These are phyloP conservation scores for Deroplatys truncata DNA, from an alignment of 2,888 invertebrate genomes.

Conservation along the genomic window DNA sequence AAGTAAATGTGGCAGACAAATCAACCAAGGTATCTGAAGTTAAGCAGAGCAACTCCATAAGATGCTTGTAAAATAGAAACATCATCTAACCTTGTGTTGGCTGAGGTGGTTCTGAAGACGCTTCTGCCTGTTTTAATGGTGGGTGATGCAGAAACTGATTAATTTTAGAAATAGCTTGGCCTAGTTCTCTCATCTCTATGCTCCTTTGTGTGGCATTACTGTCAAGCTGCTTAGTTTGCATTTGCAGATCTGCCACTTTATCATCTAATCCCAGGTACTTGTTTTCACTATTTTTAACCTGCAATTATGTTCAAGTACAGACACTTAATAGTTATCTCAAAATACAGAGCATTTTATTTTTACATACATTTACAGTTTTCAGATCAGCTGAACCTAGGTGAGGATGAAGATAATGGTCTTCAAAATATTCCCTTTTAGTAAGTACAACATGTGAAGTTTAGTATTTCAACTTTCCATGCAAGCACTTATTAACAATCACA, in stretches of 20 bases:
- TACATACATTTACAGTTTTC: no score
- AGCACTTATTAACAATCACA: no score
- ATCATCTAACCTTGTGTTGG: not conserved
- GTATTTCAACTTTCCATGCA: no score
- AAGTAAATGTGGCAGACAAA: no score
- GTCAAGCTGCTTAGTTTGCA: slow-evolving; percentile 3
- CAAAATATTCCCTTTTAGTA: no score
- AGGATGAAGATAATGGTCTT: no score
- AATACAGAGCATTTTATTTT: no score
- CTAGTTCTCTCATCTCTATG: not conserved
- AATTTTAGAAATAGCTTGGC: not conserved
- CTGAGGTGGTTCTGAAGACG: not conserved
- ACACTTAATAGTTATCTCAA: no score
- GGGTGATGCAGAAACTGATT: not conserved
- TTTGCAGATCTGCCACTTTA: not conserved
- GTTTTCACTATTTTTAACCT: not conserved
- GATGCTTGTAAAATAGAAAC: not conserved
- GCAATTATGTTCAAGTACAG: not conserved
- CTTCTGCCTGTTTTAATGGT: not conserved
- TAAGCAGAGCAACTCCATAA: no score
- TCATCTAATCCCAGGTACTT: not conserved
- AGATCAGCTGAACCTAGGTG: no score
- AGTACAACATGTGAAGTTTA: no score
- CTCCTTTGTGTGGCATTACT: not conserved
- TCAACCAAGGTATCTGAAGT: no score